These are phyloP conservation scores for Cavia porcellus DNA, from an alignment of 2,113 vertebrate genomes.

Conservation along the genomic window DNA sequence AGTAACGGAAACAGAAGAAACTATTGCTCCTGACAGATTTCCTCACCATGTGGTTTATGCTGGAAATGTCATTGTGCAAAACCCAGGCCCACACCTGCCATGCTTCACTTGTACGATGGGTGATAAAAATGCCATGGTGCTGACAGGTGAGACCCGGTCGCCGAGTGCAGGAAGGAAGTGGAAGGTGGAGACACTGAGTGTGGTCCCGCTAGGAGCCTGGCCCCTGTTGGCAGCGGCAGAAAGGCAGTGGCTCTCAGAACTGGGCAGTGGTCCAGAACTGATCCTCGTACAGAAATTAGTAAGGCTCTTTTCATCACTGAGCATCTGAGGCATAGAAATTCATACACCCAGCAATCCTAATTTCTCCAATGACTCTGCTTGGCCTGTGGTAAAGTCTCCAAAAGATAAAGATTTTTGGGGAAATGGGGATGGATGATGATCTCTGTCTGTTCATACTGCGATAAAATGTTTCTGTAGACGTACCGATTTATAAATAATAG, in stretches of 20 bases:
- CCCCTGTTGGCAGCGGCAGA: background rate
- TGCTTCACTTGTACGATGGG: background rate
- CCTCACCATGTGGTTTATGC: background rate
- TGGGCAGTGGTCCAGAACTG: fast-evolving
- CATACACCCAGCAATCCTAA: background rate
- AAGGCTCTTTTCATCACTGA: background rate
- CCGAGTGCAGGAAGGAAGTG: background rate
- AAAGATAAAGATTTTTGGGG: background rate
- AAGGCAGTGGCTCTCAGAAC: too few relatives aligned
- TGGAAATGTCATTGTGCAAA: constrained; percentile 24
- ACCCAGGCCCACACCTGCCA: background rate
- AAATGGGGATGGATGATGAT: background rate
- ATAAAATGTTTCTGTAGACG: background rate
- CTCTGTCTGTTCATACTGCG: background rate
- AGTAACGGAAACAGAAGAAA: background rate
- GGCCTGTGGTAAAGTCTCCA: background rate
- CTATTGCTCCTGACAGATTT: background rate
- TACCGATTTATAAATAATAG: background rate
- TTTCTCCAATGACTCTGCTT: background rate
- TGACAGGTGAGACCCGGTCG: background rate
- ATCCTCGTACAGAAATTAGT: background rate
- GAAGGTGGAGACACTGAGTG: background rate
- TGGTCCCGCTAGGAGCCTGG: fast-evolving
- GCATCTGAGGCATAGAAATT: background rate
- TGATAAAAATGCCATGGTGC: background rate